phyloP scores from a whole-genome alignment of 2,888 invertebrate species.

The Perizoma flavofasciatum region DNA sequence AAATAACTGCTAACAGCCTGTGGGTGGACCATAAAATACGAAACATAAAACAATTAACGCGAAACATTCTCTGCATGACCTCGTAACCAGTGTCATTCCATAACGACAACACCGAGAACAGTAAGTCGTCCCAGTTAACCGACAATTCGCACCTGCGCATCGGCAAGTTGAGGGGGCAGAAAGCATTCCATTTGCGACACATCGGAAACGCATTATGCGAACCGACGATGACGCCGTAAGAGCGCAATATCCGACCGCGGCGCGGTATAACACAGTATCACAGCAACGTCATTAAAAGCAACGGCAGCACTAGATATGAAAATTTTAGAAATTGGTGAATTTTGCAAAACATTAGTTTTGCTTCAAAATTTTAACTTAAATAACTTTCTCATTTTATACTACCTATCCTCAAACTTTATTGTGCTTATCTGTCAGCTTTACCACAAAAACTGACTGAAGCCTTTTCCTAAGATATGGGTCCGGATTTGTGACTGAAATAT shows the following conservation, averaged over 20 bases:
- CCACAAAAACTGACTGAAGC: too few species aligned
- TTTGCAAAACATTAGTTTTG: too few species aligned
- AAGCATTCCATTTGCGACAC: constrained; percentile 77
- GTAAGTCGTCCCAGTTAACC: constrained; percentile 45
- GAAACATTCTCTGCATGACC: constrained; percentile 17
- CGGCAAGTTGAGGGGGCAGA: constrained; percentile 50
- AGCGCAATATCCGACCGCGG: constrained; percentile 79
- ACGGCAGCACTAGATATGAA: constrained; percentile 21
- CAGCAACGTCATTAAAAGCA: constrained; percentile 26
- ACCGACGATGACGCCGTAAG: constrained; percentile 63
- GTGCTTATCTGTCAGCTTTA: too few species aligned
- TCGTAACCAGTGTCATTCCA: constrained; percentile 28
- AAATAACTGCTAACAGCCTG: background rate
- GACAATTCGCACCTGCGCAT: constrained; percentile 53
- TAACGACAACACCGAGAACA: constrained; percentile 29
- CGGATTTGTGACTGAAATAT: too few species aligned
- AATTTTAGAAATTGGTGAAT: background rate
- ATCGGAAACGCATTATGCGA: constrained; percentile 79
- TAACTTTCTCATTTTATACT: too few species aligned
- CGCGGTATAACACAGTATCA: constrained; percentile 24
- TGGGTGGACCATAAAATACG: constrained; percentile 5
- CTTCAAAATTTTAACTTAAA: too few species aligned
- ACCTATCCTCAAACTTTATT: too few species aligned
- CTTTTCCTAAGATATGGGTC: too few species aligned
- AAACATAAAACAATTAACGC: constrained; percentile 17